Evolutionary conservation across 2,113 vertebrate species (phyloP), one percentile per base, ranked within the genome.

Genomic region (Pygoscelis adeliae): DNA sequence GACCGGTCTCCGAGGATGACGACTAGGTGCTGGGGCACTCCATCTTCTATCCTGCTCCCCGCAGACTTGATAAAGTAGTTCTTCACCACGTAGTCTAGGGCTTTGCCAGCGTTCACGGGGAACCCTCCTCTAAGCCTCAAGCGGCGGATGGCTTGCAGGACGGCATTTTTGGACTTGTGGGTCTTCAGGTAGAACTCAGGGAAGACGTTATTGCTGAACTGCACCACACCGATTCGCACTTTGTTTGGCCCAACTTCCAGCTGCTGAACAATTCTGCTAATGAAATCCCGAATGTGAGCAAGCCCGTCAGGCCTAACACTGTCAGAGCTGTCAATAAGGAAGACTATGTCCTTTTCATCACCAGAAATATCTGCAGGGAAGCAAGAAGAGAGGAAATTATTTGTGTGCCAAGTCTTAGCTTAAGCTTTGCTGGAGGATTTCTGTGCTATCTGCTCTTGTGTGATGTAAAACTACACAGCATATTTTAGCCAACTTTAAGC

Each of bases 291-390:
- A 53, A 99, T 99, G 66, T 99, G 98, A 59, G 98, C 99, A 2
- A 99, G 90, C 30, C 99, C 99, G 0, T 90, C 95, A 0, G 77
- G 0, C 59, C 96, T 97, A 12, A 99, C 98, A 0, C 20, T 97
- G 26, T 99, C 98, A 1, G 99, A 99, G 77, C 99, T 99, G 96
- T 99, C 99, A 25, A 99, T 98, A 10, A 99, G 99, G 96, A 99
- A 99, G 63, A 99, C 97, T 7, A 99, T 97, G 96, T 99, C 99
- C 10, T 99, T 99, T 58, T 97, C 99, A 2, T 99, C 99, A 36
- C 98, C 97, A 83, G 98, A 96, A 13, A 95, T 17, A 3, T 15
- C 98, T 99, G 79, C 16, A 15, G 65, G 16, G 15, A 32, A 69
- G 4, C 0, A 10, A 89, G 42, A 50, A 67, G 21, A 69, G 36